Base-by-base conservation (phyloP, 1,140 invertebrate species). In the Heliconius hermathena region DNA sequence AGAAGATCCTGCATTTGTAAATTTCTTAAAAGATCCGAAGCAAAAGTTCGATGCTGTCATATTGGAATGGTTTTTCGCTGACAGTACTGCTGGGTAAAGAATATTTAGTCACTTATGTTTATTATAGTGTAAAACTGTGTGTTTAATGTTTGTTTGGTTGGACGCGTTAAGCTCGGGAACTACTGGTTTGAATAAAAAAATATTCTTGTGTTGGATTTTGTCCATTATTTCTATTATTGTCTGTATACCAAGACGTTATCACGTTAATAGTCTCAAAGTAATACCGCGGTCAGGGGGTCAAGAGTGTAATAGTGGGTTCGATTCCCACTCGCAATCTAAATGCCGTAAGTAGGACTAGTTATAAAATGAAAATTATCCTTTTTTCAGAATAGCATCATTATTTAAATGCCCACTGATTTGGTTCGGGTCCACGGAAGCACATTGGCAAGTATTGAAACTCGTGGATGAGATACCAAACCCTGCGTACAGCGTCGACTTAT, bases 41-140 rank as follows among this genome's bases (percentile, higher is more conserved):
- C 80, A 93, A 71, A 85, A 88, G 46, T 91, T 91, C 80, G 91
- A 93, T 73, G 84, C 81, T n/a, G 87, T 89, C 29, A 83, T 93
- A 57, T 22, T 88, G 0, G 91, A 93, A 57, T 93, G 88, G 88
- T 88, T 91, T 74, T 93, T 89, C 74, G 82, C 81, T 71, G 87
- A 91, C 54, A 38, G 86, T 20, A 49, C 83, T 73, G 82, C 88
- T 79, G 89, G 91, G 91, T 93, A 83, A 87, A 84, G 22, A 52
- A 38, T 36, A 20, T 38, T 38, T 22, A 36, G 20, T 36, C 33
- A 29, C 2, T 18, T 71, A 22, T 13, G 0, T 18, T 52, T 46
- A 46, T 46, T 46, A 46, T 46, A 46, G 13, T 11, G 13, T 46
- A 46, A 11, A 46, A 3, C 13, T 3, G 1, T 46, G 13, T 11